These are phyloP conservation scores for Kryphioiulus occultus DNA, from an alignment of 2,888 invertebrate species.

Conservation along the genomic window DNA sequence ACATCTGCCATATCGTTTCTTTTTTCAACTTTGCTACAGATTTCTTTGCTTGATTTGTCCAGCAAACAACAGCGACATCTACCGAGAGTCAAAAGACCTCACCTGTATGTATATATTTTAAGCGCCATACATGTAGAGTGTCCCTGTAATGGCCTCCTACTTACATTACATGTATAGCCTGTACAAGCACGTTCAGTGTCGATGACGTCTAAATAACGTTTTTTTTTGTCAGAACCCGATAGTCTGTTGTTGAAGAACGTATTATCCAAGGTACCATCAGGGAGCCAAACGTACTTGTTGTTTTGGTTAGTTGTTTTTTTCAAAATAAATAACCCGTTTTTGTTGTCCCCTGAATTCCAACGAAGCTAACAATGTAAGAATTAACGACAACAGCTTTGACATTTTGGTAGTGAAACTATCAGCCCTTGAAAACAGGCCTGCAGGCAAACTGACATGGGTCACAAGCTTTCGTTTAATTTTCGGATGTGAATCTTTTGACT, in stretches of 20 bases:
- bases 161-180: not conserved
- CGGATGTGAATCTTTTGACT: not conserved
- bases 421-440: not conserved
- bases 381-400: not conserved
- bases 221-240: not conserved
- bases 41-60: not conserved
- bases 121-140: not conserved
- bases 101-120: not conserved
- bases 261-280: slow-evolving; percentile 31
- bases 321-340: not conserved
- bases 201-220: not conserved
- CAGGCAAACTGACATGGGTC: not conserved
- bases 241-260: slow-evolving; percentile 1
- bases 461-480: too few relatives aligned
- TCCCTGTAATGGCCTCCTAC: not conserved
- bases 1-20: not conserved
- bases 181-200: not conserved
- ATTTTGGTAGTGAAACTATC: not conserved
- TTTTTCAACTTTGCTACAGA: not conserved
- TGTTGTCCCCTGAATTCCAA: not conserved
- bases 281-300: slow-evolving; percentile 14
- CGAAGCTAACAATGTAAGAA: not conserved
- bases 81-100: not conserved
- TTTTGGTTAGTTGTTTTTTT: not conserved
- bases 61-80: not conserved